Evolutionary conservation across 2,113 vertebrate genomes (phyloP).

Genomic region (Anseranas semipalmata): DNA sequence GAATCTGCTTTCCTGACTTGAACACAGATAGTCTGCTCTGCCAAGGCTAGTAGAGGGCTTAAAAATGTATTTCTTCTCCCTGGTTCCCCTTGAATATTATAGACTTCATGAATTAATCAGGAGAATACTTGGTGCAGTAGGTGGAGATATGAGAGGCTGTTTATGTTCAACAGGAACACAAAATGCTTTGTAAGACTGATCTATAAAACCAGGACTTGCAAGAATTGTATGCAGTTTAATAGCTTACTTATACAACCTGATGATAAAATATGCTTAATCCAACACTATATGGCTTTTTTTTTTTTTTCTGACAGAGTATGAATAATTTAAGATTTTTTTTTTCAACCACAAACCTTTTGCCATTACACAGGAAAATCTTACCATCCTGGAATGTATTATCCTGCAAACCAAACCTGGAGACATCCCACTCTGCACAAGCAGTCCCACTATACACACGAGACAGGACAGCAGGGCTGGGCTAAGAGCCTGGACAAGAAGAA

Average conservation of each 20-base stretch:
- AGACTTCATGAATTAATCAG: constrained; percentile 58
- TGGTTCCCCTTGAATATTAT: constrained; percentile 56
- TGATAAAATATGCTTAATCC: constrained; percentile 70
- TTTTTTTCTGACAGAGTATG: neutral
- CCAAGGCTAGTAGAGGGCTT: constrained; percentile 35
- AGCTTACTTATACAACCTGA: constrained; percentile 43
- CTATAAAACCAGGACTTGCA: constrained; percentile 64
- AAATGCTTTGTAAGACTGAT: constrained; percentile 59
- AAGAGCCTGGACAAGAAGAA: constrained; percentile 58
- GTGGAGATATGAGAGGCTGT: constrained; percentile 22
- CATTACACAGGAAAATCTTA: neutral
- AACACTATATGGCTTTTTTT: constrained; percentile 4
- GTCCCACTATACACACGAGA: rapidly evolving
- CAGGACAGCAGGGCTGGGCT: neutral
- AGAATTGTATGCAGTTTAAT: constrained; percentile 38
- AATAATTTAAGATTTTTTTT: constrained; percentile 43
- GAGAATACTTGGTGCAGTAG: constrained; percentile 26
- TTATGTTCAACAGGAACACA: constrained; percentile 51
- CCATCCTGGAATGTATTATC: neutral
- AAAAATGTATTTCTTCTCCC: constrained; percentile 39
- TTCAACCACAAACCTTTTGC: constrained; percentile 43
- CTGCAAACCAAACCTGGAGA: neutral
- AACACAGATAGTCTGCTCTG: constrained; percentile 24
- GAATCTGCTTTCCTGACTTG: constrained; percentile 44
- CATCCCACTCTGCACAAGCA: neutral